These are phyloP conservation scores for Hypomesus transpacificus DNA, from an alignment of 2,113 vertebrate species.

Conservation along the genomic window DNA sequence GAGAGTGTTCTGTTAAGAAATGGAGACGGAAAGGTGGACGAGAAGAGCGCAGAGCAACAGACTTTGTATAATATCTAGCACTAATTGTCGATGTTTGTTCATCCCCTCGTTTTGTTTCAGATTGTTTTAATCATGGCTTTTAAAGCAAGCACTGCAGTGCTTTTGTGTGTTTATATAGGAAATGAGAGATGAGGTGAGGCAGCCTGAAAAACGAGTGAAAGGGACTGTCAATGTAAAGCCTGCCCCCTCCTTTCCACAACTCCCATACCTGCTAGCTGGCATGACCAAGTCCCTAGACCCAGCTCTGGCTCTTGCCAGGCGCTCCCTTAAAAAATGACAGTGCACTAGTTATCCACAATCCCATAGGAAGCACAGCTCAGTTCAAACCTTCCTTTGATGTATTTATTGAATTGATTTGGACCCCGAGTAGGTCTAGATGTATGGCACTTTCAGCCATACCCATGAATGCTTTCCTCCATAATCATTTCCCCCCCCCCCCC, in stretches of 20 bases:
- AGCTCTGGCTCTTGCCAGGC: not conserved
- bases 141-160: slow-evolving; percentile 37
- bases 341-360: not conserved
- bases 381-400: not conserved
- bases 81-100: slow-evolving; percentile 45
- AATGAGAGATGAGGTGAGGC: slow-evolving; percentile 2
- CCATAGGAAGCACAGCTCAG: not conserved
- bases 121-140: slow-evolving; percentile 44
- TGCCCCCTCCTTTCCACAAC: not conserved
- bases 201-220: slow-evolving; percentile 12
- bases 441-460: too few relatives aligned
- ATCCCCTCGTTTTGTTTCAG: slow-evolving; percentile 26
- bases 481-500: not conserved
- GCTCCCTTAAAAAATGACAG: not conserved
- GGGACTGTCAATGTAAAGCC: not conserved
- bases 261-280: not conserved
- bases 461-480: too few relatives aligned
- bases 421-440: not conserved
- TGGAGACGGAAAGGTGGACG: slow-evolving; percentile 3
- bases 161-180: slow-evolving; percentile 17
- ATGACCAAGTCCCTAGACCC: not conserved
- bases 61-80: slow-evolving; percentile 56
- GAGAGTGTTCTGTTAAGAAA: slow-evolving; percentile 10
- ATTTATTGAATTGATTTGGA: slow-evolving; percentile 3
- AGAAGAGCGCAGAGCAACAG: slow-evolving; percentile 1